These are phyloP conservation scores for Pyrgus malvae DNA, from an alignment of 2,888 invertebrate species.

Conservation along the genomic window DNA sequence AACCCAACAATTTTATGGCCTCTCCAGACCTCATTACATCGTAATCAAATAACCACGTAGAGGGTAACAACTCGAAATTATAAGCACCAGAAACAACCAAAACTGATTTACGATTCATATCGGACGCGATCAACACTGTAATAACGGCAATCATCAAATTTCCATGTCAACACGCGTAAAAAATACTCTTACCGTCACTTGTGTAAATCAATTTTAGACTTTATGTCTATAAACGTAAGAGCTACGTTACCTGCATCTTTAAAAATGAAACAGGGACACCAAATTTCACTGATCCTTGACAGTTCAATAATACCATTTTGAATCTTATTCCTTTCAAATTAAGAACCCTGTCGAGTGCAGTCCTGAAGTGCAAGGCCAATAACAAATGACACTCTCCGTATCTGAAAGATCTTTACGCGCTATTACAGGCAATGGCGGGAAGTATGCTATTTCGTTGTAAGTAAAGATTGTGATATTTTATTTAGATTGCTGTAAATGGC, in stretches of 20 bases:
- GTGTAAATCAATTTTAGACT: background rate
- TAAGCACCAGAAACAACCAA: constrained; percentile 23
- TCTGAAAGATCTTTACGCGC: constrained; percentile 62
- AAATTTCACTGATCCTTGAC: too few relatives aligned
- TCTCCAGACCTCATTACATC: constrained; percentile 7
- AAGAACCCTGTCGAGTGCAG: too few relatives aligned
- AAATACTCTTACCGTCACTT: constrained; percentile 40
- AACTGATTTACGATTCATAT: constrained; percentile 40
- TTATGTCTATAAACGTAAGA: background rate
- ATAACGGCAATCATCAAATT: constrained; percentile 67
- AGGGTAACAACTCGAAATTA: constrained; percentile 22
- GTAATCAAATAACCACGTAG: constrained; percentile 14
- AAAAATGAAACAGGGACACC: too few relatives aligned
- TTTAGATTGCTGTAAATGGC: too few relatives aligned
- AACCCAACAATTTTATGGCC: background rate
- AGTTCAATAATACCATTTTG: too few relatives aligned
- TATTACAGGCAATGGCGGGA: constrained; percentile 35
- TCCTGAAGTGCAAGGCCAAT: constrained; percentile 29
- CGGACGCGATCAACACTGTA: constrained; percentile 58
- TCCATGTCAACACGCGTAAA: constrained; percentile 66
- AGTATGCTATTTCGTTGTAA: constrained; percentile 5
- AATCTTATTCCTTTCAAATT: too few relatives aligned
- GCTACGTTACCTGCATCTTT: background rate
- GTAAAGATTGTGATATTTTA: too few relatives aligned
- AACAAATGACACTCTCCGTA: constrained; percentile 68